Percentiles rank a stretch among this genome's conserved stretches.
These are phyloP conservation scores for Tipula confusa DNA, from an alignment of 2,888 invertebrate genomes.

Conservation along the genomic window DNA sequence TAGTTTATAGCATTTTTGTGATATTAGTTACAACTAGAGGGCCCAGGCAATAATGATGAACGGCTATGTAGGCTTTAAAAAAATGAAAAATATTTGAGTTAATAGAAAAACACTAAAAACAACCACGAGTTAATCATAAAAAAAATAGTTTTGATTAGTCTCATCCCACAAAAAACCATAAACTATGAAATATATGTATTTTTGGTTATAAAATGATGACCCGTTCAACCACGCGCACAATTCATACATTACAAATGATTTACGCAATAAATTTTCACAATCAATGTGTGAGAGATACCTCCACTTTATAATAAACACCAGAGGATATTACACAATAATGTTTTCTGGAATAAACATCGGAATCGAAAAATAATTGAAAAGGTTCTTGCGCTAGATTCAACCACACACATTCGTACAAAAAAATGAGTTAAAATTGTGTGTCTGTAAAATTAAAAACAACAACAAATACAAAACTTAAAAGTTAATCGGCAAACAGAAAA, in stretches of 20 bases:
- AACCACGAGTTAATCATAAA: background rate
- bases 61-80: background rate
- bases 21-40: slow-evolving; percentile 35
- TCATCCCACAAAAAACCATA: background rate
- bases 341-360: too few relatives aligned
- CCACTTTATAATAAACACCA: too few relatives aligned
- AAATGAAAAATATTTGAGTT: slow-evolving; percentile 14
- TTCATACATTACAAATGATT: too few relatives aligned
- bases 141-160: background rate
- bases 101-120: background rate
- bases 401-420: too few relatives aligned
- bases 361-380: too few relatives aligned
- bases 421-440: background rate
- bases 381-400: too few relatives aligned
- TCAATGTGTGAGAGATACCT: background rate
- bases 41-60: slow-evolving; percentile 42
- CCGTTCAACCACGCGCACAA: too few relatives aligned
- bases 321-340: too few relatives aligned
- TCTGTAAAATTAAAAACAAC: slow-evolving; percentile 8
- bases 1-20: slow-evolving; percentile 7
- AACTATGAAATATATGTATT: background rate
- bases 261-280: background rate
- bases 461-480: background rate
- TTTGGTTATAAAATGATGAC: background rate
- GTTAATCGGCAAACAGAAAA: background rate